Percentiles rank a stretch among this genome's conserved stretches.
Evolutionary conservation across 2,888 invertebrate species (phyloP).

Genomic region (Acanthoscelides obtectus): DNA sequence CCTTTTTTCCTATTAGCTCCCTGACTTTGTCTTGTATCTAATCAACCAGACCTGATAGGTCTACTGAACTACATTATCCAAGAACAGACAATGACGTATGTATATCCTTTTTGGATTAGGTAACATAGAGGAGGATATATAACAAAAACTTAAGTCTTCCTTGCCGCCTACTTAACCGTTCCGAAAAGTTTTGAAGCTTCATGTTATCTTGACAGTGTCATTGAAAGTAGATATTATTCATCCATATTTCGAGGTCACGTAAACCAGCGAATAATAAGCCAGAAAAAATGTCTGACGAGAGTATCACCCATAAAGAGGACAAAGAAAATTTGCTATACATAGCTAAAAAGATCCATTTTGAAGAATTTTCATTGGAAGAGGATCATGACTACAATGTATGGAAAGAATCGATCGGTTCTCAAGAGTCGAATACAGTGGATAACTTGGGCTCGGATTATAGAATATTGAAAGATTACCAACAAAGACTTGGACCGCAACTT

Average conservation of each 20-base stretch:
- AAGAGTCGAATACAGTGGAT: constrained; percentile 3
- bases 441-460: constrained; percentile 6
- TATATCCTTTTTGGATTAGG: no score
- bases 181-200: no score
- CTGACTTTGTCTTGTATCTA: no score
- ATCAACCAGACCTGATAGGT: no score
- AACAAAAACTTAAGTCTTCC: no score
- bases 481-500: constrained; percentile 15
- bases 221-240: no score
- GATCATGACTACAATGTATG: constrained; percentile 11
- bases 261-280: background rate
- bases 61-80: no score
- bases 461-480: background rate
- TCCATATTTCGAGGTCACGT: background rate
- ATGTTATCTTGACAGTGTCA: no score
- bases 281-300: constrained; percentile 29
- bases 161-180: no score
- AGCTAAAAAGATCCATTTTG: constrained; percentile 24
- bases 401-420: constrained; percentile 15
- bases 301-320: constrained; percentile 27
- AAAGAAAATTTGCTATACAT: constrained; percentile 28
- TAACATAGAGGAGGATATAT: no score
- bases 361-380: constrained; percentile 22
- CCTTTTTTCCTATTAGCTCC: no score
- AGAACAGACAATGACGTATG: no score